A percentile compares a stretch with the other conserved stretches of the same genome.
Conservation (phyloP, 30 jellyfish, hydroid and myxozoan species). For the Pseudorhiza aurosa region DNA sequence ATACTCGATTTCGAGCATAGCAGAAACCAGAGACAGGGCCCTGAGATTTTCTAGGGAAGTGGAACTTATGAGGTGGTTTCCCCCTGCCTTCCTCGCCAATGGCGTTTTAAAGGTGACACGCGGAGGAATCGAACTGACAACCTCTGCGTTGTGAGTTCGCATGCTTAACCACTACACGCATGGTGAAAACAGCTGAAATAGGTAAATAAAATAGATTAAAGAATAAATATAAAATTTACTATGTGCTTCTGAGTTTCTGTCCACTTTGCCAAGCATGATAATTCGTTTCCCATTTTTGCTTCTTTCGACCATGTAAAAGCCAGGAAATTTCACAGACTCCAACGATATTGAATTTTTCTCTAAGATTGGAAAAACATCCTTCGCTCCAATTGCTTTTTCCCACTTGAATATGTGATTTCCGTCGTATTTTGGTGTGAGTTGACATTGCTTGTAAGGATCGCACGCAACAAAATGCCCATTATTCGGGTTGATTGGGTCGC, state of each 20-base stretch:
- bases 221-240: not conserved
- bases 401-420: constrained; percentile 37
- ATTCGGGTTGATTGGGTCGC: constrained; percentile 44
- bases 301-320: constrained; percentile 11
- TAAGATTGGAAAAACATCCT: not conserved
- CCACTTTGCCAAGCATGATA: constrained; percentile 18
- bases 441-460: constrained; percentile 32
- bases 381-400: constrained; percentile 11
- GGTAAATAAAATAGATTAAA: too few species aligned
- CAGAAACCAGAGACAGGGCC: too few species aligned
- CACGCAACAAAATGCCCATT: constrained; percentile 31
- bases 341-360: constrained; percentile 2
- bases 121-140: too few species aligned
- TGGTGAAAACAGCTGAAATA: not conserved
- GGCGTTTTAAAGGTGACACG: too few species aligned
- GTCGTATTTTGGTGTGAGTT: constrained; percentile 10
- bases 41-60: too few species aligned
- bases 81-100: too few species aligned
- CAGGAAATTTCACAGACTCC: constrained; percentile 36
- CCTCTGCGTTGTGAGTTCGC: too few species aligned
- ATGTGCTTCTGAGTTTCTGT: constrained; percentile 4
- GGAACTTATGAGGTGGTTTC: too few species aligned
- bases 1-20: too few species aligned
- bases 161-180: too few species aligned
- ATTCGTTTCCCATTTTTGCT: constrained; percentile 11